Evolutionary conservation across 2,888 invertebrate genomes (phyloP), one percentile per base, ranked within the genome.

Genomic region (Agriopis aurantiaria): DNA sequence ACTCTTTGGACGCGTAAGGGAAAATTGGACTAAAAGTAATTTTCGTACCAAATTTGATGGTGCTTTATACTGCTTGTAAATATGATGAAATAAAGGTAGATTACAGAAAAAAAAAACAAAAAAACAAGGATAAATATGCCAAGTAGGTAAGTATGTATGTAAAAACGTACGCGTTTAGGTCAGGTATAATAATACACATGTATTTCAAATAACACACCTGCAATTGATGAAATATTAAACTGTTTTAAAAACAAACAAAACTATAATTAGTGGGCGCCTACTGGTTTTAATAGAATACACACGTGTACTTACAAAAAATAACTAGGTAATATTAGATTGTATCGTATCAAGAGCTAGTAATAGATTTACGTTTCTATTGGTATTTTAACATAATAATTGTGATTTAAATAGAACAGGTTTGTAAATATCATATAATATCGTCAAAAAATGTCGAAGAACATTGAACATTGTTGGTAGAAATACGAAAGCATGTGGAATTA

Each of bases 11-110:
- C 61, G 51, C 53, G 64, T 68, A 57, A 66, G 17, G 23, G 46
- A 63, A 71, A 71, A 66, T 64, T 63, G 66, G 55, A 49, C n/a
- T 33, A 46, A 63, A 65, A 63, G 55, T 66, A 66, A 66, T 70
- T 59, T 66, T 59, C 53, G 53, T 66, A 14, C 62, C 43, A n/a
- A 63, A 66, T 62, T 70, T 66, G 66, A 70, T 58, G 66, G 17
- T 52, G 10, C 14, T 46, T 17, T 62, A 49, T 65, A 52, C 43
- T 10, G 52, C 61, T 17, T 45, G 52, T n/a, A n/a, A n/a, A 55
- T 41, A 53, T 12, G 11, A 33, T 41, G 8, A 3, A 41, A 41
- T 55, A 52, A 52, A n/a, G 8, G 3, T 53, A 55, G 10, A n/a
- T 41, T 17, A 8, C n/a, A n/a, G 10, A 41, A 3, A 56, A 40